Evolutionary conservation across 2,113 vertebrate genomes (phyloP).

Genomic region (human (Homo sapiens)): GRCh38 chr1:162822001-162822500

Average conservation of each 20-base stretch:
- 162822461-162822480: neutral
- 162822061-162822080: neutral
- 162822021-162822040: neutral
- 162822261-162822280: neutral
- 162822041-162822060: neutral
- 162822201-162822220: neutral
- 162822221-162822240: no score
- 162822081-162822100: neutral
- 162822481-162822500: neutral
- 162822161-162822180: neutral
- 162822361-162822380: rapidly evolving
- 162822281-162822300: neutral
- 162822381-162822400: neutral
- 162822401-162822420: no score
- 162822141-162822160: neutral
- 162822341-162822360: neutral
- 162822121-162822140: neutral
- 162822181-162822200: neutral
- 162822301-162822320: neutral
- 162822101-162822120: neutral
- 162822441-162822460: neutral
- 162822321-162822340: neutral
- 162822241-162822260: no score
- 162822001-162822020: neutral
- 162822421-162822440: neutral